phyloP scores from a whole-genome alignment of 2,797 vertebrate species.

The Smutsia temminckii region DNA sequence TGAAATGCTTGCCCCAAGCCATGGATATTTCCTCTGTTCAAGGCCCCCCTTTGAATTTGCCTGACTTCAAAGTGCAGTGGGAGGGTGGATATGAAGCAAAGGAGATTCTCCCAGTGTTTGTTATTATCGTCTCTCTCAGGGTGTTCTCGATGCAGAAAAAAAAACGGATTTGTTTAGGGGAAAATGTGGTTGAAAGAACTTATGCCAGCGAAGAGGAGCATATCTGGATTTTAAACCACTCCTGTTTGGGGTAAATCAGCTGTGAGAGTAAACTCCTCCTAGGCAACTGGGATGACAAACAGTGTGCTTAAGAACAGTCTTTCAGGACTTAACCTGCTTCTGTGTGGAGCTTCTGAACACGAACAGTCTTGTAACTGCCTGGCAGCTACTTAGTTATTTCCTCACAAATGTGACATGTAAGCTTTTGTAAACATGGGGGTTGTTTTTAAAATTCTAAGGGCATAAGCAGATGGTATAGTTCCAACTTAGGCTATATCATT shows the following conservation, averaged over 20 bases:
- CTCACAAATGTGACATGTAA: not conserved
- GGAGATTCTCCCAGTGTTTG: not conserved
- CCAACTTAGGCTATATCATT: not conserved
- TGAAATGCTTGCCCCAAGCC: not conserved
- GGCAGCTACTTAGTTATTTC: not conserved
- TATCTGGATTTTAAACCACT: not conserved
- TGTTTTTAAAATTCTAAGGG: not conserved
- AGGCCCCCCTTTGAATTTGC: not conserved
- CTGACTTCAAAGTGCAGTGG: conserved; percentile 9
- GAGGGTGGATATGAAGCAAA: not conserved
- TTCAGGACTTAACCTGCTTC: conserved; percentile 47
- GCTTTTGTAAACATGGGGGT: conserved; percentile 15
- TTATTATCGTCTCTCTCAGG: not conserved
- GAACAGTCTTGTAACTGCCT: conserved; percentile 37
- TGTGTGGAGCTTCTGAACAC: not conserved
- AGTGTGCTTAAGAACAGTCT: not conserved
- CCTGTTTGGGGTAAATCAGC: not conserved
- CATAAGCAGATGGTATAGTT: not conserved
- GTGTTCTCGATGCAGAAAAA: not conserved
- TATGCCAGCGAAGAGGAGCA: not conserved
- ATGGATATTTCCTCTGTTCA: not conserved
- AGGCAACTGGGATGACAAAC: conserved; percentile 33
- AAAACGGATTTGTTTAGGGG: not conserved
- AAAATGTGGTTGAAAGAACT: not conserved
- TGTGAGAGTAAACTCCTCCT: not conserved